Base-by-base conservation (phyloP, 2,888 invertebrate species). In the Hypsopygia costalis region DNA sequence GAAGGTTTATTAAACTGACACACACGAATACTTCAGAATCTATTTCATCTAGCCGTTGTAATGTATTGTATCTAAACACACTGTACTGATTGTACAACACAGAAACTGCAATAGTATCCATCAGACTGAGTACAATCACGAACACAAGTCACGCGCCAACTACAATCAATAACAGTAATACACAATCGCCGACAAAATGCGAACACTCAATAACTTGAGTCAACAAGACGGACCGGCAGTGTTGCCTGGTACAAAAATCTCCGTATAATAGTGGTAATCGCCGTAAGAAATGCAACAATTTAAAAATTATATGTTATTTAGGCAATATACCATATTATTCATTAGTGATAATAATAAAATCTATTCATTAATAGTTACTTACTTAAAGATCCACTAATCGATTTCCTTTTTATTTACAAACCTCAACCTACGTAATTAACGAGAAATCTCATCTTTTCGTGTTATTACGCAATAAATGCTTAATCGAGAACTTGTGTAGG, bases 91-190 rank as follows among this genome's bases (percentile, higher is more conserved):
- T 25, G 22, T 37, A 30, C 30, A 30, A 58, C 57, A 52, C 57
- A 52, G 63, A 70, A 66, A 65, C 58, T n/a, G n/a, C n/a, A n/a
- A 55, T 57, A 65, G 67, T 71, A 70, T 64, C 67, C 71, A 74
- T 68, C 62, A 61, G 64, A 62, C 58, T 55, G 56, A 65, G 70
- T 72, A 80, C 79, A 79, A 77, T 83, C 75, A 63, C 63, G 74
- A 57, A 86, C 76, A 79, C 83, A 78, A 80, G 87, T 83, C 86
- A 87, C 87, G 88, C 76, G 74, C 75, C 73, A 56, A 76, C 65
- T 74, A 85, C 86, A 85, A 85, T 83, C 85, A 81, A 85, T 83
- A 83, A 81, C 78, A 85, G 83, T 81, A 83, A 85, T 80, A 82
- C 70, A 83, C 82, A 78, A 85, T 81, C 76, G 76, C 65, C 72